Conservation (phyloP, 2,113 vertebrate genomes). For the Nematolebias whitei region DNA sequence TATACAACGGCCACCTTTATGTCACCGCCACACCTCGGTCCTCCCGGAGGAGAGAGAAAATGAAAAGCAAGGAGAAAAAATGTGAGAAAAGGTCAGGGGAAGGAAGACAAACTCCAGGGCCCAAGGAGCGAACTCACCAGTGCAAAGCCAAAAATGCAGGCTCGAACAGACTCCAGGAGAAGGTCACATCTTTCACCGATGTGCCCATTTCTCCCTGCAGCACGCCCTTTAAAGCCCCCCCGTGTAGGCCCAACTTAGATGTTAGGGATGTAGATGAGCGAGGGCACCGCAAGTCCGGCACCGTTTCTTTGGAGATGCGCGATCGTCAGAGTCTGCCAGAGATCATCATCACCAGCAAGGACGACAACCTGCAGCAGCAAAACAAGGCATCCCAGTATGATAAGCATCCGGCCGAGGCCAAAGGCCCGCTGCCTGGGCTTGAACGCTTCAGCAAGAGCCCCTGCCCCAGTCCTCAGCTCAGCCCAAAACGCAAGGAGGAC, state of each 20-base stretch:
- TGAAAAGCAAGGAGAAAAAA: constrained; percentile 61
- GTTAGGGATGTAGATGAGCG: constrained; percentile 33
- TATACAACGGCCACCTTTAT: constrained; percentile 72
- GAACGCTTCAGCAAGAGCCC: not conserved
- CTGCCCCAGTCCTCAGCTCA: constrained; percentile 7
- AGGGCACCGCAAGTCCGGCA: constrained; percentile 22
- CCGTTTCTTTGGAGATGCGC: constrained; percentile 60
- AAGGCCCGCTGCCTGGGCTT: constrained; percentile 50
- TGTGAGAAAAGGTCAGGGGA: constrained; percentile 33
- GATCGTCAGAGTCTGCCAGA: constrained; percentile 63
- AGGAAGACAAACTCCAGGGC: constrained; percentile 10
- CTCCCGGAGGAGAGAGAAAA: constrained; percentile 44
- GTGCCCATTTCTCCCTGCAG: constrained; percentile 40
- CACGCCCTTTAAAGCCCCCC: constrained; percentile 39
- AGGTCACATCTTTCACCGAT: constrained; percentile 56
- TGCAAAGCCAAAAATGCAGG: constrained; percentile 38
- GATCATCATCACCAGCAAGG: constrained; percentile 72
- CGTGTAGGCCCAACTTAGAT: constrained; percentile 43
- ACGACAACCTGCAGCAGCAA: constrained; percentile 45
- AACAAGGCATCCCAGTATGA: not conserved
- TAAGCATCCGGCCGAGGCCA: constrained; percentile 10
- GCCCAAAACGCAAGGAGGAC: constrained; percentile 35
- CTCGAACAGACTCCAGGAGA: constrained; percentile 52
- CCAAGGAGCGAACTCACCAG: constrained; percentile 41
- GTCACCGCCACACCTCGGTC: constrained; percentile 47